phyloP scores from a whole-genome alignment of 2,888 invertebrate genomes.

The Leucoma salicis region DNA sequence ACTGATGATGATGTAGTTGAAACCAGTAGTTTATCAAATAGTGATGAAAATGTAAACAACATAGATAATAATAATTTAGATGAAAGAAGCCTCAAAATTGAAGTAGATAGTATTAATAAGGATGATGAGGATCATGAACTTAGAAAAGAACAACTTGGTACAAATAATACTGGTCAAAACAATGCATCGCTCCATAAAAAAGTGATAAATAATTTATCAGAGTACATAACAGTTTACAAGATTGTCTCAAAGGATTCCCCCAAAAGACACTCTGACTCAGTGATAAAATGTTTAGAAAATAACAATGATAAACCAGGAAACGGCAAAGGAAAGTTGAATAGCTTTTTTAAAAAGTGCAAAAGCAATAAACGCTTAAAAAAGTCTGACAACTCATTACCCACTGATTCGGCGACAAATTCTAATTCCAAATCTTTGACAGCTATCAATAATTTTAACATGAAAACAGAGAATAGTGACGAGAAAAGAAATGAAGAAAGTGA shows the following conservation, averaged over 20 bases:
- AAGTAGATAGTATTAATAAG: conserved; percentile 2
- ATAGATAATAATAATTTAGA: conserved; percentile 7
- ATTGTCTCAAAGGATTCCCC: conserved; percentile 25
- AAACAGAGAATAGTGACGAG: conserved; percentile 11
- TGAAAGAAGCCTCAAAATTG: conserved; percentile 2
- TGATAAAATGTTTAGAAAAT: not conserved
- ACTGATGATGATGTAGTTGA: conserved; percentile 19
- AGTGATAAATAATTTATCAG: conserved; percentile 19
- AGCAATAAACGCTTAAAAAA: conserved; percentile 19
- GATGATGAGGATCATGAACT: conserved; percentile 3
- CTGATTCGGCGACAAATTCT: conserved; percentile 6
- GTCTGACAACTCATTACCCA: conserved; percentile 3
- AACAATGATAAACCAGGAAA: conserved; percentile 14
- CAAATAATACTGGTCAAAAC: not conserved
- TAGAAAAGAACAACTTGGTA: conserved; percentile 4
- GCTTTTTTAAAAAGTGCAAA: conserved; percentile 44
- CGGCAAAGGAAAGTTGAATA: conserved; percentile 19
- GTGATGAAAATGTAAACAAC: conserved; percentile 5
- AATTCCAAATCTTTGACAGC: too few relatives aligned
- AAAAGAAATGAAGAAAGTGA: conserved; percentile 6
- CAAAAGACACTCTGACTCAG: conserved; percentile 6
- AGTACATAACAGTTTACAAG: conserved; percentile 43
- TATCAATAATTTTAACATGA: conserved; percentile 17
- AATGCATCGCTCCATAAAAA: conserved; percentile 9
- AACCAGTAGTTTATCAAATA: not conserved